Evolutionary conservation across 2,888 invertebrate genomes (phyloP).

Genomic region (Metallyticus violacea): DNA sequence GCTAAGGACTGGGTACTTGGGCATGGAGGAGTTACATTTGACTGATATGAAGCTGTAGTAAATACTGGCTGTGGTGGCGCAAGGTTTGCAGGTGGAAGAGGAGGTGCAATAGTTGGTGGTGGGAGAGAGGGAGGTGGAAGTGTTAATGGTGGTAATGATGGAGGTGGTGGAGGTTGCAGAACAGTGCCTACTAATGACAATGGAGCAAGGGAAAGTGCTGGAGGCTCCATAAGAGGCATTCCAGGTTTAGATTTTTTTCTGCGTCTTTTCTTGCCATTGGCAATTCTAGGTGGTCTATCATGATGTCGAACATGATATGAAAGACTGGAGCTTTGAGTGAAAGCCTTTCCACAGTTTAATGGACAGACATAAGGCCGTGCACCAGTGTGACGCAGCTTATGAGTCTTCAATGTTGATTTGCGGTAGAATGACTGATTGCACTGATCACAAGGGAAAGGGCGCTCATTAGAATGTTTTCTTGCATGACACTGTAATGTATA

Average conservation of each 20-base stretch:
- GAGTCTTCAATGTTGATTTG: constrained; percentile 18
- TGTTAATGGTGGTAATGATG: neutral
- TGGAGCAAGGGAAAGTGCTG: neutral
- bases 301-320: constrained; percentile 23
- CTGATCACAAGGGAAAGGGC: constrained; percentile 20
- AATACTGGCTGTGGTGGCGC: neutral
- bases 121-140: neutral
- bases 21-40: neutral
- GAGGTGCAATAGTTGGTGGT: neutral
- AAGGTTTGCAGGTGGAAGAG: neutral
- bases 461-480: constrained; percentile 21
- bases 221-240: neutral
- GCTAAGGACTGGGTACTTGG: neutral
- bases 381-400: constrained; percentile 22
- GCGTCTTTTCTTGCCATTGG: constrained; percentile 10
- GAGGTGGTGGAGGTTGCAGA: neutral
- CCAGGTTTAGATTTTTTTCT: constrained; percentile 1
- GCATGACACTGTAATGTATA: constrained; percentile 22
- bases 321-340: constrained; percentile 20
- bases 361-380: constrained; percentile 19
- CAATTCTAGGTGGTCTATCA: constrained; percentile 17
- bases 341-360: constrained; percentile 21
- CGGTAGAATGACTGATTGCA: constrained; percentile 19
- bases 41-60: neutral
- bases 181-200: neutral